These are phyloP conservation scores for Cyclophora albipunctata DNA, from an alignment of 2,888 invertebrate species.

Conservation along the genomic window DNA sequence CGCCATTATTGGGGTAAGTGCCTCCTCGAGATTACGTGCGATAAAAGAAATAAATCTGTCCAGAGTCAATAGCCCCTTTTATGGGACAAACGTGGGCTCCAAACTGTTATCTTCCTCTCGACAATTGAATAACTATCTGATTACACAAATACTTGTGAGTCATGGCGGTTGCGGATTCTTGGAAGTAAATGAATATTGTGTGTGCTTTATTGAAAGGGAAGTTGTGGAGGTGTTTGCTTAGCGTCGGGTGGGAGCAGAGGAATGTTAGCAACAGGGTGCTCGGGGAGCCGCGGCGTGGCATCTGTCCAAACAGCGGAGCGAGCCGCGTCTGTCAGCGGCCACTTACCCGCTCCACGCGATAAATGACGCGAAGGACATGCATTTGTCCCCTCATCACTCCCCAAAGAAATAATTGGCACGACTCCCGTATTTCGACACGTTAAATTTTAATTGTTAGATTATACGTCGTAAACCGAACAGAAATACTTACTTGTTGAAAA, in stretches of 20 bases:
- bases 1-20: conserved; percentile 93
- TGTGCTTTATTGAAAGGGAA: conserved; percentile 39
- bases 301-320: conserved; percentile 46
- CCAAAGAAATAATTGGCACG: conserved; percentile 4
- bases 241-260: conserved; percentile 39
- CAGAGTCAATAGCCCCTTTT: conserved; percentile 19
- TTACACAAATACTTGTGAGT: conserved; percentile 4
- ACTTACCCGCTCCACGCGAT: conserved; percentile 34
- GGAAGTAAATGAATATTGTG: conserved; percentile 39
- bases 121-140: conserved; percentile 16
- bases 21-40: conserved; percentile 14
- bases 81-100: conserved; percentile 18
- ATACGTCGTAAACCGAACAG: conserved; percentile 16
- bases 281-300: conserved; percentile 28
- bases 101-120: conserved; percentile 14
- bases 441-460: conserved; percentile 10
- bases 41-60: conserved; percentile 21
- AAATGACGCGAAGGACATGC: conserved; percentile 24
- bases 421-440: background rate
- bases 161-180: conserved; percentile 17
- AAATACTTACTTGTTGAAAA: conserved; percentile 41
- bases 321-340: conserved; percentile 29
- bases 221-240: conserved; percentile 51
- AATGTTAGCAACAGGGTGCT: conserved; percentile 26
- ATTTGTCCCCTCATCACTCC: conserved; percentile 18